phyloP scores from a whole-genome alignment of 1,140 invertebrate genomes.

The Ruditapes philippinarum region DNA sequence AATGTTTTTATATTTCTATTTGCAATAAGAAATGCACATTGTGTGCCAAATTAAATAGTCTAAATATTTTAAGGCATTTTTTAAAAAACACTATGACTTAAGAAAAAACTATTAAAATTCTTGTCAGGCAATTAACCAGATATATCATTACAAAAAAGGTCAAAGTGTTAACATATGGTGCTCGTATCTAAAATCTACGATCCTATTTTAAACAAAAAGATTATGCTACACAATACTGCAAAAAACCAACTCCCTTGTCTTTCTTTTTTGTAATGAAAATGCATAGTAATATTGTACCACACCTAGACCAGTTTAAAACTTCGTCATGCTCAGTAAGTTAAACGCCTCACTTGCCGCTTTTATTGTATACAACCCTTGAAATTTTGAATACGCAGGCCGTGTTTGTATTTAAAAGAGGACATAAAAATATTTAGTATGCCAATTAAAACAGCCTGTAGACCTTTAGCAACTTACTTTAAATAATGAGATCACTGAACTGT shows the following conservation, averaged over 20 bases:
- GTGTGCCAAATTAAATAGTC: too few species aligned
- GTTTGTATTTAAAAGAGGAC: conserved; percentile 20
- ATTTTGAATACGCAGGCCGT: not conserved
- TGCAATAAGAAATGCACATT: too few species aligned
- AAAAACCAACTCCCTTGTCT: not conserved
- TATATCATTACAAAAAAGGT: not conserved
- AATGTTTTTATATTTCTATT: too few species aligned
- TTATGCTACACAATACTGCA: not conserved
- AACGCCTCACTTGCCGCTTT: conserved; percentile 27
- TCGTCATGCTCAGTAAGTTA: not conserved
- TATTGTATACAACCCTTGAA: not conserved
- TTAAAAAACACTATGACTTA: too few species aligned
- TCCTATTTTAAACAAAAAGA: not conserved
- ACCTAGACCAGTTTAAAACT: not conserved
- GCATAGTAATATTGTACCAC: not conserved
- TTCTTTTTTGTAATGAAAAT: not conserved
- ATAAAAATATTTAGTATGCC: conserved; percentile 29
- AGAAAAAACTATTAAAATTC: too few species aligned
- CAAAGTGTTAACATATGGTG: not conserved
- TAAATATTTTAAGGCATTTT: too few species aligned
- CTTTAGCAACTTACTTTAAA: not conserved
- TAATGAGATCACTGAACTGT: not conserved
- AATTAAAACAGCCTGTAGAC: conserved; percentile 15
- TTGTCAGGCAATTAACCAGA: not conserved
- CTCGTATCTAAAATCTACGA: not conserved